phyloP scores from a whole-genome alignment of 2,888 invertebrate species.

The Lepeophtheirus nordmannii region DNA sequence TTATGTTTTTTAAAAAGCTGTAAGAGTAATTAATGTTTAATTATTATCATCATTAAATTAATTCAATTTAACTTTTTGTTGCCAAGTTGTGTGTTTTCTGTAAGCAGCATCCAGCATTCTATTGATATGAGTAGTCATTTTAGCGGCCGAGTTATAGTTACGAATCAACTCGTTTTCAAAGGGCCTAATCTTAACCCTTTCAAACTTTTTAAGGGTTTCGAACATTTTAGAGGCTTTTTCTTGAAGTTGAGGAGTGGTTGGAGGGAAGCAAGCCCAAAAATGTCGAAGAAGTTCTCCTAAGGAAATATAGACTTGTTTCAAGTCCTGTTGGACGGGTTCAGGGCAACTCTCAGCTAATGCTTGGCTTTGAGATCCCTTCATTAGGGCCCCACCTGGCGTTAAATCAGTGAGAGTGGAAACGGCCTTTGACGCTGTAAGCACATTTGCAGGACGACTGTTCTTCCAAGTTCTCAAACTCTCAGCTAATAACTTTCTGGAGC shows the following conservation, averaged over 20 bases:
- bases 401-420: slow-evolving; percentile 72
- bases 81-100: slow-evolving; percentile 72
- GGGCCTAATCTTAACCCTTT: slow-evolving; percentile 53
- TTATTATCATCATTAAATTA: neutral
- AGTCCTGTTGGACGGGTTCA: slow-evolving; percentile 41
- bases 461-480: neutral
- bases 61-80: slow-evolving; percentile 38
- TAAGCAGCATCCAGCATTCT: slow-evolving; percentile 70
- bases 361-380: slow-evolving; percentile 54
- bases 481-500: too few relatives aligned
- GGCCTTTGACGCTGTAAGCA: slow-evolving; percentile 41
- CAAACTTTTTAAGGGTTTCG: slow-evolving; percentile 70
- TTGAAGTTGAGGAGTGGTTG: slow-evolving; percentile 54
- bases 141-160: neutral
- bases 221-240: slow-evolving; percentile 72
- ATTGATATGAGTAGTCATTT: slow-evolving; percentile 64
- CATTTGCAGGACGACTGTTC: neutral
- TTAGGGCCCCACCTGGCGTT: slow-evolving; percentile 74
- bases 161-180: slow-evolving; percentile 26
- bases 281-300: slow-evolving; percentile 75
- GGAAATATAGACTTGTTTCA: slow-evolving; percentile 67
- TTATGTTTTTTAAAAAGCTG: too few relatives aligned
- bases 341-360: slow-evolving; percentile 19
- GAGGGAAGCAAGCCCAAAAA: slow-evolving; percentile 85
- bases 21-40: too few relatives aligned